Conservation (phyloP, 1,140 invertebrate species). For the Hyles vespertilio region DNA sequence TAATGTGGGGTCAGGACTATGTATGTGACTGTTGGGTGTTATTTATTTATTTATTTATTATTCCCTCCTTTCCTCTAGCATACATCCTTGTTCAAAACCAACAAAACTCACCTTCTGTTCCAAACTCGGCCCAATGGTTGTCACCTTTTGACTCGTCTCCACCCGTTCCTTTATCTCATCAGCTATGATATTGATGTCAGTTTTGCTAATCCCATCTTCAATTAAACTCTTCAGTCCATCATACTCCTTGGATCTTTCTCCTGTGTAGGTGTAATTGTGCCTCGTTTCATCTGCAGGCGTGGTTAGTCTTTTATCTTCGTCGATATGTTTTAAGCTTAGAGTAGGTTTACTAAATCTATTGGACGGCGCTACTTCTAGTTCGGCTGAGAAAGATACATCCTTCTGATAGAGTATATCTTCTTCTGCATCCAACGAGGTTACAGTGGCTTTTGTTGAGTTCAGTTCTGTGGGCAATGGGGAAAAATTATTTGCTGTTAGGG, state of each 20-base stretch:
- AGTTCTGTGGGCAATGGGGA: constrained; percentile 77
- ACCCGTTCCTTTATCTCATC: constrained; percentile 43
- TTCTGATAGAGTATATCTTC: constrained; percentile 90
- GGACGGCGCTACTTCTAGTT: constrained; percentile 77
- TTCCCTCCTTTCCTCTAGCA: too few species aligned
- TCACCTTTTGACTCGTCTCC: constrained; percentile 48
- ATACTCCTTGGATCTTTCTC: constrained; percentile 56
- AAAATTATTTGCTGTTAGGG: too few species aligned
- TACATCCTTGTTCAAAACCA: background rate
- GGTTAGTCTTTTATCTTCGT: constrained; percentile 34
- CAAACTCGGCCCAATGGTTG: constrained; percentile 69
- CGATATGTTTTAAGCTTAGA: constrained; percentile 58
- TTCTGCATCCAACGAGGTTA: constrained; percentile 75
- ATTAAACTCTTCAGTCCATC: constrained; percentile 64
- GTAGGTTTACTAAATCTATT: constrained; percentile 60
- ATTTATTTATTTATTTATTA: too few species aligned
- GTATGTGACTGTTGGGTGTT: too few species aligned
- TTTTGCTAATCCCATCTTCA: constrained; percentile 66
- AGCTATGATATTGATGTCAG: constrained; percentile 64
- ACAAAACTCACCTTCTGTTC: constrained; percentile 61
- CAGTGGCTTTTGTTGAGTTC: constrained; percentile 80
- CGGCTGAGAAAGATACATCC: constrained; percentile 87
- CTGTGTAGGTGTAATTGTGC: constrained; percentile 52
- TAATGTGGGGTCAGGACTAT: too few species aligned
- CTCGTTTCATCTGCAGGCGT: constrained; percentile 34